A percentile compares a stretch with the other conserved stretches of the same genome.
These are phyloP conservation scores for Agrilus planipennis DNA, from an alignment of 1,140 invertebrate genomes.

Conservation along the genomic window DNA sequence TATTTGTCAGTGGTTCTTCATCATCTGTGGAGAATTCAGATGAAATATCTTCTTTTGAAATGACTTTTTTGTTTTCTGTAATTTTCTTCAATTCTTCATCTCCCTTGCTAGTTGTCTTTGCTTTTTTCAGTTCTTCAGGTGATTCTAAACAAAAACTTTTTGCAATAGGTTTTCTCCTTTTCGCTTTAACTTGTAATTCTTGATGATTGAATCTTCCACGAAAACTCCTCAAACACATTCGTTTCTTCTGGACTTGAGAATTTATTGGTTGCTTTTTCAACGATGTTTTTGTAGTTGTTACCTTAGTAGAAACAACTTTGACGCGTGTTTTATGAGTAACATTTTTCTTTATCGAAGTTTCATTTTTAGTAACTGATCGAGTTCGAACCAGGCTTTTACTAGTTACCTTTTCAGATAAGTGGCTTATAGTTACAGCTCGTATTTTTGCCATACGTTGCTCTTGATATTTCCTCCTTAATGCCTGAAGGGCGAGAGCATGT, in stretches of 20 bases:
- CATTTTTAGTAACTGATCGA: constrained; percentile 23
- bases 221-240: constrained; percentile 32
- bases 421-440: constrained; percentile 31
- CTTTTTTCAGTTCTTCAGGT: too few species aligned
- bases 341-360: constrained; percentile 24
- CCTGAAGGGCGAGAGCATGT: constrained; percentile 41
- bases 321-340: constrained; percentile 26
- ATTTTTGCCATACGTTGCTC: constrained; percentile 48
- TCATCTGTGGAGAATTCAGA: constrained; percentile 37
- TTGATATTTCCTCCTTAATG: constrained; percentile 52
- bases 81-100: constrained; percentile 11
- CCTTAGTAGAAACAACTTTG: constrained; percentile 24
- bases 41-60: constrained; percentile 6
- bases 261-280: constrained; percentile 19
- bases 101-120: too few species aligned
- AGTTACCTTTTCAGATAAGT: constrained; percentile 31
- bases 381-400: constrained; percentile 29
- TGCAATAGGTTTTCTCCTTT: constrained; percentile 2
- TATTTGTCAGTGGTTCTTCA: constrained; percentile 33
- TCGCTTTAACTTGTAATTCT: constrained; percentile 12
- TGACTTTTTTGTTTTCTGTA: too few species aligned
- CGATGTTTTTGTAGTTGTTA: constrained; percentile 24
- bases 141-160: too few species aligned
- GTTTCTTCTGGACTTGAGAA: constrained; percentile 18
- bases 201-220: constrained; percentile 29